Evolutionary conservation across 2,113 vertebrate species (phyloP), one percentile per base, ranked within the genome.

Genomic region (Ochotona princeps): DNA sequence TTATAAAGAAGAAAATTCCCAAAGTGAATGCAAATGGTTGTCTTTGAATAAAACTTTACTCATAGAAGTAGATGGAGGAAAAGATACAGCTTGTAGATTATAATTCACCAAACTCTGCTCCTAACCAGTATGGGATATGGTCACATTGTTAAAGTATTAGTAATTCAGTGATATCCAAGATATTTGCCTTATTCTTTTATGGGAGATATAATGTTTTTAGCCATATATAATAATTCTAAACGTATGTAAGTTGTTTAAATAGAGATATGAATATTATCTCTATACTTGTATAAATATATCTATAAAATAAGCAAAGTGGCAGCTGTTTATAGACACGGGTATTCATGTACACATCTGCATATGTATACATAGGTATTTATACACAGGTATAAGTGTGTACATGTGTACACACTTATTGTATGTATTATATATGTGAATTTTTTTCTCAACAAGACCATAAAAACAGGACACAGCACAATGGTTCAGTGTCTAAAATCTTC

Each of bases 141-240:
- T 83, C 12, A 70, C 38, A 66, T 74, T 91, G 18, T 73, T 91
- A 83, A 76, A 66, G 44, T 44, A 89, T 84, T 87, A 92, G 88
- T 38, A 26, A 78, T 72, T 94, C 18, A 54, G 30, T 78, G 88
- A 11, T 81, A 92, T 47, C 38, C 26, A 49, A 94, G 44, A 21
- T 92, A 2, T 54, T 84, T 94, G 67, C 23, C 13, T 91, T 86
- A 26, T 81, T 75, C 32, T 66, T 54, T 12, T 87, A 28, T 66
- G 44, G 26, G 44, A 54, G 7, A 78, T 25, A 51, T 8, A 60
- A 60, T 70, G 47, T 18, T 81, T 10, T 94, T 85, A 90, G 51
- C 75, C 44, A 81, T 80, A 70, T 1, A 85, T 4, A 85, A 65
- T 63, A 54, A 57, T 15, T 13, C 12, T 15, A 57, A 57, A 57